Evolutionary conservation across 2,797 vertebrate genomes (phyloP).

Genomic region (Pangasius krempfi): DNA sequence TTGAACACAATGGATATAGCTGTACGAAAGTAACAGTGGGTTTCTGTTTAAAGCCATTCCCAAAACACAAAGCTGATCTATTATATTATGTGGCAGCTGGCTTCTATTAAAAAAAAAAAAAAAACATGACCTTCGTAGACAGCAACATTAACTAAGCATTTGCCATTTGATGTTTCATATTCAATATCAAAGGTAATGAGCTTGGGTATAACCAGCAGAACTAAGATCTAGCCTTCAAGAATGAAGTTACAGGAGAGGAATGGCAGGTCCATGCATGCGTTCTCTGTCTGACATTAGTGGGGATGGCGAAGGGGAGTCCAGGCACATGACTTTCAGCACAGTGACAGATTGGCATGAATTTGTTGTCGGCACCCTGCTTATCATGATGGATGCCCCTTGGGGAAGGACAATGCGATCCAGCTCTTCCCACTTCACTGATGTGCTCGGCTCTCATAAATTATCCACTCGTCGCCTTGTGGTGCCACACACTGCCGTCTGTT

Average conservation of each 20-base stretch:
- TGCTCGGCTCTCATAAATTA: constrained; percentile 69
- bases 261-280: not conserved
- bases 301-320: constrained; percentile 34
- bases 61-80: not conserved
- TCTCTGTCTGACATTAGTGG: not conserved
- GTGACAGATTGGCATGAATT: constrained; percentile 61
- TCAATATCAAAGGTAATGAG: not conserved
- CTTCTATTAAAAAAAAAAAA: not conserved
- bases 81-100: not conserved
- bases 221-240: not conserved
- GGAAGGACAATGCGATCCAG: constrained; percentile 60
- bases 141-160: not conserved
- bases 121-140: not conserved
- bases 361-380: constrained; percentile 58
- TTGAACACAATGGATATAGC: not conserved
- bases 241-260: constrained; percentile 2
- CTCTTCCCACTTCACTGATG: constrained; percentile 53
- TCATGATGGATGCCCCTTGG: constrained; percentile 65
- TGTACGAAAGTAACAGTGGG: not conserved
- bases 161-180: not conserved
- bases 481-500: constrained; percentile 54
- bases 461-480: constrained; percentile 60
- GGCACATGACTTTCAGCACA: constrained; percentile 60
- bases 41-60: not conserved
- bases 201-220: not conserved